Evolutionary conservation across 1,140 invertebrate species (phyloP), one percentile per base, ranked within the genome.

Genomic region (Trichogramma pretiosum): DNA sequence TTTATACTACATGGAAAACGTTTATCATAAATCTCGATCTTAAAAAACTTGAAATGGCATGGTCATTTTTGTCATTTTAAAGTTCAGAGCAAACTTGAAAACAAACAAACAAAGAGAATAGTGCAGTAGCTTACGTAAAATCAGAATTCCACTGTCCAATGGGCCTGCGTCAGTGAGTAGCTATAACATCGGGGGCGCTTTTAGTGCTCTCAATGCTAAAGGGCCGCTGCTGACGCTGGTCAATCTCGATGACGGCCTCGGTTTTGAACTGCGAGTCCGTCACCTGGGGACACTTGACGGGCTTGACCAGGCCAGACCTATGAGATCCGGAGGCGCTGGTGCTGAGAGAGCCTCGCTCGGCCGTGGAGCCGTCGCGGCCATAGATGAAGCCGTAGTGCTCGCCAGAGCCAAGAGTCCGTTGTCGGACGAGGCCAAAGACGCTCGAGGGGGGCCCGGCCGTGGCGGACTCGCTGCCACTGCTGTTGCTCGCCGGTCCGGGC

Each of bases 101-200:
- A n/a, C n/a, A n/a, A n/a, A n/a, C n/a, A n/a, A n/a, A n/a, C n/a
- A n/a, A n/a, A n/a, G n/a, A n/a, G n/a, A n/a, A n/a, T n/a, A n/a
- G n/a, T n/a, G n/a, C n/a, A n/a, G n/a, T n/a, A n/a, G n/a, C n/a
- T n/a, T n/a, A n/a, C n/a, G n/a, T n/a, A n/a, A n/a, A n/a, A n/a
- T n/a, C n/a, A n/a, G n/a, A n/a, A n/a, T n/a, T 75, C 76, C 76
- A 78, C 61, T 75, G 67, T 63, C 63, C 66, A 56, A 55, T 61
- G 52, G 56, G 63, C 62, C 68, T 64, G 60, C 76, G 79, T 86
- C 82, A 87, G 79, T 85, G 84, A 14, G 83, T 85, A 56, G 85
- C 84, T 56, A 90, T 88, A 42, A 90, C 87, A 63, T 92, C 88
- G 16, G 87, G 87, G 1, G 87, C 87, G 35, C 87, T 89, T 61